Conservation (phyloP, 2,113 vertebrate species). For the Sceloporus tristichus region DNA sequence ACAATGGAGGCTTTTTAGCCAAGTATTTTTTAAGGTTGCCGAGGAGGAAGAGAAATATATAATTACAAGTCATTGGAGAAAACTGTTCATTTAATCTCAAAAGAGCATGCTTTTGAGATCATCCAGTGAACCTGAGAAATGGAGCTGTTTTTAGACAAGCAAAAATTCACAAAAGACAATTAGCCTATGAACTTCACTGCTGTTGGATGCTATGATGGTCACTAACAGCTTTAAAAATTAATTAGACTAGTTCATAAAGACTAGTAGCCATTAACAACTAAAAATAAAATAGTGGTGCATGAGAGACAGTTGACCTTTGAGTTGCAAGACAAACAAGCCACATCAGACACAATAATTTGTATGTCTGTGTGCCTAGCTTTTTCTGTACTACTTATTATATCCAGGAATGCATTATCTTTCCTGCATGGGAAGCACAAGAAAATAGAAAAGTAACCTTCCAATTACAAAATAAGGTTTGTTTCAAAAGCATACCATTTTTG, state of each 20-base stretch:
- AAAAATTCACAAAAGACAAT: slow-evolving; percentile 10
- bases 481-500: slow-evolving; percentile 33
- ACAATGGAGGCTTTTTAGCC: background rate
- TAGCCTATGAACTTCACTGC: background rate
- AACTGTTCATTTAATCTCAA: background rate
- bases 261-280: slow-evolving; percentile 9
- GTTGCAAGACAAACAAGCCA: slow-evolving; percentile 16
- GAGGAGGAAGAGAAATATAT: background rate
- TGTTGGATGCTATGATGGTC: background rate
- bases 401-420: slow-evolving; percentile 14
- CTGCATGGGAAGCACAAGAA: slow-evolving; percentile 54
- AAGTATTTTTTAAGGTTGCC: background rate
- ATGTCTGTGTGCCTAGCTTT: background rate
- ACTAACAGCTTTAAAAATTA: background rate
- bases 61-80: background rate
- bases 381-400: background rate
- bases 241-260: background rate
- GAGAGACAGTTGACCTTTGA: background rate
- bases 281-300: background rate
- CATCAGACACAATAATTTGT: background rate
- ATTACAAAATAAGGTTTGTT: slow-evolving; percentile 59
- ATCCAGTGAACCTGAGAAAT: slow-evolving; percentile 3
- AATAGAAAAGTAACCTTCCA: slow-evolving; percentile 62
- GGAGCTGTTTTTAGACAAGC: background rate
- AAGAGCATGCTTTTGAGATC: background rate